phyloP scores from a whole-genome alignment of 2,888 invertebrate species.

The Cynaeus angustus region DNA sequence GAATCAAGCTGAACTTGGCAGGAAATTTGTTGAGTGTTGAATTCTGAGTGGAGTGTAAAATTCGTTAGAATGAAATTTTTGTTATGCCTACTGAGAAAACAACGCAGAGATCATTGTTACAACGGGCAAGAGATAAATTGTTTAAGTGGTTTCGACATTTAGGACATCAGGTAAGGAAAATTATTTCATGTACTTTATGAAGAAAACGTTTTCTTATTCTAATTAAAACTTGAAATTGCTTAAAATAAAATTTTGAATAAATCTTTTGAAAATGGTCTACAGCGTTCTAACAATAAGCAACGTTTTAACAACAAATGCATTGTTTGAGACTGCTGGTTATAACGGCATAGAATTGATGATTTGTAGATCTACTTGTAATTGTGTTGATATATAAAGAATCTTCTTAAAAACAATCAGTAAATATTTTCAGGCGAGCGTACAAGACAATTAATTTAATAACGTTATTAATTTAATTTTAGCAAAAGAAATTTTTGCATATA shows the following conservation, averaged over 20 bases:
- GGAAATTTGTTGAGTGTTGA: slow-evolving; percentile 3
- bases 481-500: too few relatives aligned
- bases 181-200: neutral
- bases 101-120: slow-evolving; percentile 68
- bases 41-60: slow-evolving; percentile 11
- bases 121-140: slow-evolving; percentile 71
- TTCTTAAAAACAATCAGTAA: too few relatives aligned
- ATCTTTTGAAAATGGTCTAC: too few relatives aligned
- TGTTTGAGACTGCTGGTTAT: neutral
- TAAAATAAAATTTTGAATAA: too few relatives aligned
- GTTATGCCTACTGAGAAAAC: slow-evolving; percentile 65
- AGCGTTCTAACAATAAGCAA: slow-evolving; percentile 9
- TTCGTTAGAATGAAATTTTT: slow-evolving; percentile 51
- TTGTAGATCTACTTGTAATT: too few relatives aligned
- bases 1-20: neutral
- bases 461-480: too few relatives aligned
- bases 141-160: slow-evolving; percentile 70
- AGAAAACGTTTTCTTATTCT: too few relatives aligned
- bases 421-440: too few relatives aligned
- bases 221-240: too few relatives aligned
- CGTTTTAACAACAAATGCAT: slow-evolving; percentile 18
- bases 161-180: slow-evolving; percentile 64
- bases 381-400: too few relatives aligned
- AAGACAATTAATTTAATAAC: too few relatives aligned
- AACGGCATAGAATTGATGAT: too few relatives aligned